A percentile compares a stretch with the other conserved stretches of the same genome.
These are phyloP conservation scores for Lordiphosa clarofinis DNA, from an alignment of 1,140 invertebrate species.

Conservation along the genomic window DNA sequence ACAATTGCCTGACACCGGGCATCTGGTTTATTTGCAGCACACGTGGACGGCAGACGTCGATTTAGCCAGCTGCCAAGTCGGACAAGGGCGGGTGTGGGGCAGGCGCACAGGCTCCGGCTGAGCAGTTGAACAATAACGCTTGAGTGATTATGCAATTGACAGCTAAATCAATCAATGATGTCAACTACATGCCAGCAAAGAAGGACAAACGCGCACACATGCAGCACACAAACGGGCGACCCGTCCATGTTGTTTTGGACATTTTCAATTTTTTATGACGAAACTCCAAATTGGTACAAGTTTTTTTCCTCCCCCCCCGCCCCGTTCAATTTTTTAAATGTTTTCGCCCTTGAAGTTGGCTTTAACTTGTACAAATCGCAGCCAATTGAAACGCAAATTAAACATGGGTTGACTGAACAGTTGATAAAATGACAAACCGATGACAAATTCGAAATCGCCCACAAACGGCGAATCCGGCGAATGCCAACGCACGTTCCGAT, in stretches of 20 bases:
- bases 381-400: conserved; percentile 14
- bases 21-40: conserved; percentile 67
- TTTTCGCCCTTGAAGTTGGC: conserved; percentile 15
- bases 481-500: conserved; percentile 59
- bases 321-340: conserved; percentile 44
- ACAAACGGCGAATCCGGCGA: conserved; percentile 66
- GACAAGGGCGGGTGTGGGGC: conserved; percentile 17
- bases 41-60: conserved; percentile 43
- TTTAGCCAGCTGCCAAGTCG: conserved; percentile 41
- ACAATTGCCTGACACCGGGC: conserved; percentile 72
- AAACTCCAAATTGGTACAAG: conserved; percentile 69
- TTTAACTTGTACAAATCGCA: conserved; percentile 7
- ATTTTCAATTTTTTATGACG: conserved; percentile 77
- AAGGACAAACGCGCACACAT: conserved; percentile 30
- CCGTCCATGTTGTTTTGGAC: conserved; percentile 65
- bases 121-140: conserved; percentile 78
- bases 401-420: not conserved
- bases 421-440: conserved; percentile 37
- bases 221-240: conserved; percentile 40
- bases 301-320: conserved; percentile 25
- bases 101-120: conserved; percentile 32
- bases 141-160: conserved; percentile 79
- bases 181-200: conserved; percentile 71
- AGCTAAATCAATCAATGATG: conserved; percentile 79
- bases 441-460: conserved; percentile 53